Conservation (phyloP, 1,140 invertebrate species). For the Pseudomyrmex pallidus region DNA sequence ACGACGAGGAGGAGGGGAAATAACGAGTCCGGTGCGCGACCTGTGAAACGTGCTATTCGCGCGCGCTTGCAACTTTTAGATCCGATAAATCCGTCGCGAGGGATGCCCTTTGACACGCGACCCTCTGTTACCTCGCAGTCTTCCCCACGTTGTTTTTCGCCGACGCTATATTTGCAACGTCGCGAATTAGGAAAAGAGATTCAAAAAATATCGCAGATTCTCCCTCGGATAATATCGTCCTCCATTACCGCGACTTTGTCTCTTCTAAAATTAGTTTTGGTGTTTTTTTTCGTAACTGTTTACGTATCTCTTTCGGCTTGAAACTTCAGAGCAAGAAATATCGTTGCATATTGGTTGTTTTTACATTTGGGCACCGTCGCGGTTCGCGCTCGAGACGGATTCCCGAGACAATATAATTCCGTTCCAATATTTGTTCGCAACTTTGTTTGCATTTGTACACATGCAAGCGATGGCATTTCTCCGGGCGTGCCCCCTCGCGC, state of each 20-base stretch:
- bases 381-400: background rate
- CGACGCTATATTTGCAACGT: background rate
- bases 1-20: conserved; percentile 55
- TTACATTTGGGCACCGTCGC: too few species aligned
- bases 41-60: conserved; percentile 63
- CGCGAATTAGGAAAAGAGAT: background rate
- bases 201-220: background rate
- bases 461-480: background rate
- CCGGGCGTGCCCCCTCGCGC: conserved; percentile 11
- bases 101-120: conserved; percentile 46
- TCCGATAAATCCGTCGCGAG: conserved; percentile 65
- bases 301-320: too few species aligned
- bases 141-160: conserved; percentile 24
- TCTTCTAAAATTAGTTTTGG: too few species aligned
- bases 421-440: conserved; percentile 23
- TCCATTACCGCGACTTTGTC: background rate
- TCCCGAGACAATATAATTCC: conserved; percentile 5
- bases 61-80: conserved; percentile 69
- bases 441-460: background rate
- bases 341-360: too few species aligned
- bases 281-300: too few species aligned
- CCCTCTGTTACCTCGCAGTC: conserved; percentile 16
- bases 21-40: conserved; percentile 62
- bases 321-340: too few species aligned
- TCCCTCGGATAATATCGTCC: background rate